Evolutionary conservation across 2,113 vertebrate genomes (phyloP).

Genomic region (Barbus barbus): DNA sequence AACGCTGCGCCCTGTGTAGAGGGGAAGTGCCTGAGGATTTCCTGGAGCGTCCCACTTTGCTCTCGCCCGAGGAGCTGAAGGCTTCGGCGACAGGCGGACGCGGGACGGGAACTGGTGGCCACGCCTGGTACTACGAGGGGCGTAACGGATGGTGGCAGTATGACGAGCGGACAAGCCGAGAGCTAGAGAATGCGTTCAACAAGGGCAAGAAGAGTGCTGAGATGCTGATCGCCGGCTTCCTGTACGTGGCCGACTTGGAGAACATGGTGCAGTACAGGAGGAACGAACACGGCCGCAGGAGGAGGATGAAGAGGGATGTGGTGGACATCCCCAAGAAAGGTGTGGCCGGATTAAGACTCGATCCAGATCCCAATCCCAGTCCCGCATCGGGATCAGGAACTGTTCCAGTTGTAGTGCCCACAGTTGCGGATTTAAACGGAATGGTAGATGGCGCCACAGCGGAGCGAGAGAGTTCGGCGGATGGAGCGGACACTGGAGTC

Average conservation of each 20-base stretch:
- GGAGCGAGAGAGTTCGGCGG: conserved; percentile 84
- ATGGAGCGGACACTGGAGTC: conserved; percentile 83
- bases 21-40: conserved; percentile 97
- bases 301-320: conserved; percentile 94
- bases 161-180: conserved; percentile 90
- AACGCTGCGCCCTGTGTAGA: conserved; percentile 92
- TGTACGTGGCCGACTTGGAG: conserved; percentile 94
- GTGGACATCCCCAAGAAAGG: conserved; percentile 97
- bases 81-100: conserved; percentile 77
- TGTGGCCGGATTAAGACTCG: conserved; percentile 91
- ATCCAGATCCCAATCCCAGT: conserved; percentile 80
- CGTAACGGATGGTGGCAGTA: conserved; percentile 99
- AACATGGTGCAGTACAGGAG: conserved; percentile 96
- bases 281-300: conserved; percentile 91
- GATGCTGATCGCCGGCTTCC: conserved; percentile 95
- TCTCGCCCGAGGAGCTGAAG: conserved; percentile 93
- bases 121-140: conserved; percentile 96
- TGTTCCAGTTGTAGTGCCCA: not conserved
- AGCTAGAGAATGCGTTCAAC: conserved; percentile 91
- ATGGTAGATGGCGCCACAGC: conserved; percentile 60
- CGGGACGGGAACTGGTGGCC: conserved; percentile 83
- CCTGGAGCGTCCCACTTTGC: conserved; percentile 88
- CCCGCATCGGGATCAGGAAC: conserved; percentile 45
- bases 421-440: not conserved
- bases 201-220: conserved; percentile 94